phyloP scores from a whole-genome alignment of 1,140 invertebrate species.

The Drosophila miranda region DNA sequence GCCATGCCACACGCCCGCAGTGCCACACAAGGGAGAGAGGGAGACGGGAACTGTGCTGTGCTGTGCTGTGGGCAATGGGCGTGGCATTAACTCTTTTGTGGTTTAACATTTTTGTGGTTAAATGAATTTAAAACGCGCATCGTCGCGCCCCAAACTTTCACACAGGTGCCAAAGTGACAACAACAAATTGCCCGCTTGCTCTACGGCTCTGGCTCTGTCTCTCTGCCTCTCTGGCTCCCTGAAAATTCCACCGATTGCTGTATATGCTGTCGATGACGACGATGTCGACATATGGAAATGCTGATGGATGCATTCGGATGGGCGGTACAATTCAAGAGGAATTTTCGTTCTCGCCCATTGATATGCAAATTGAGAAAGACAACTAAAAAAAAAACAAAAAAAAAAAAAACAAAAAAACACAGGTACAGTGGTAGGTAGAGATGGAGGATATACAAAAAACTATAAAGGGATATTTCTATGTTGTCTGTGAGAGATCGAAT shows the following conservation, averaged over 20 bases:
- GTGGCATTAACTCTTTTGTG: slow-evolving; percentile 79
- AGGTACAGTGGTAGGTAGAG: too few species aligned
- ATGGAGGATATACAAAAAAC: too few species aligned
- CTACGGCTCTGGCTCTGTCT: slow-evolving; percentile 31
- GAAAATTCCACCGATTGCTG: too few species aligned
- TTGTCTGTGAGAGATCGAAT: too few species aligned
- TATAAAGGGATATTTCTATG: too few species aligned
- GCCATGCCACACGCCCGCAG: too few species aligned
- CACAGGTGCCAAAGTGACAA: slow-evolving; percentile 76
- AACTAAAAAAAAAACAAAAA: slow-evolving; percentile 53
- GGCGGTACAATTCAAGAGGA: slow-evolving; percentile 34
- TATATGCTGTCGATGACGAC: slow-evolving; percentile 8
- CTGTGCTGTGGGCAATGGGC: slow-evolving; percentile 38
- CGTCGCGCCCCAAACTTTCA: slow-evolving; percentile 41
- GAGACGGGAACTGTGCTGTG: not conserved
- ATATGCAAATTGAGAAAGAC: slow-evolving; percentile 70
- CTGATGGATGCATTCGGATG: slow-evolving; percentile 54
- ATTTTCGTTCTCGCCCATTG: slow-evolving; percentile 60
- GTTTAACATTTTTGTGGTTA: slow-evolving; percentile 79
- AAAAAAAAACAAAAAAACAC: not conserved
- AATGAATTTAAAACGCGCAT: slow-evolving; percentile 77
- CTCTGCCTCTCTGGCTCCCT: not conserved
- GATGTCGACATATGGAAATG: slow-evolving; percentile 74
- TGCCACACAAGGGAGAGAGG: not conserved
- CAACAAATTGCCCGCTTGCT: slow-evolving; percentile 72